These are phyloP conservation scores for Panagrolaimus sp. DNA, from an alignment of 1,140 invertebrate species.

Conservation along the genomic window DNA sequence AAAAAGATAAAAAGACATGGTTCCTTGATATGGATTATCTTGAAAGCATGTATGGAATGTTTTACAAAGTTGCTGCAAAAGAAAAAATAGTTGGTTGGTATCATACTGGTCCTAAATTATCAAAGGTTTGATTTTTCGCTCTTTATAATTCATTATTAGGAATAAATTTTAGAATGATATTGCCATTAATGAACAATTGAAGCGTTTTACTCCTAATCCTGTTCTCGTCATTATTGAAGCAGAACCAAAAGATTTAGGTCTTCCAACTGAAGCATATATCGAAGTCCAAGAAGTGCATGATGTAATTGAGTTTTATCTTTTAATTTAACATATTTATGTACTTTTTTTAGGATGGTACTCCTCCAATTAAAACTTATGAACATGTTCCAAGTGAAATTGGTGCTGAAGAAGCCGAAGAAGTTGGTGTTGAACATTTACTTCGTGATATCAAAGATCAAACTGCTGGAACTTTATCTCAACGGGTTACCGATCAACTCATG, in stretches of 20 bases:
- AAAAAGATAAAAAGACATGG: constrained; percentile 97
- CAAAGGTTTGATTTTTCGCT: constrained; percentile 42
- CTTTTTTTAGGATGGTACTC: constrained; percentile 79
- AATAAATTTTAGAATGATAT: constrained; percentile 86
- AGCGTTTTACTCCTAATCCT: constrained; percentile 89
- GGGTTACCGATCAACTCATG: constrained; percentile 90
- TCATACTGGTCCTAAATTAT: constrained; percentile 93
- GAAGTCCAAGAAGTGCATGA: constrained; percentile 98
- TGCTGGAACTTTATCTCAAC: constrained; percentile 91
- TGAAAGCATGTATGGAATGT: constrained; percentile 99
- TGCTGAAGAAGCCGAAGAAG: constrained; percentile 99
- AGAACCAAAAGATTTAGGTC: constrained; percentile 89
- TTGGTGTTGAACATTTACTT: constrained; percentile 95
- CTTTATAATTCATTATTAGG: constrained; percentile 23
- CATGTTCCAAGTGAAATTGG: constrained; percentile 99
- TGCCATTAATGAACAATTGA: constrained; percentile 91
- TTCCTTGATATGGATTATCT: constrained; percentile 99
- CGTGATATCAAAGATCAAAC: constrained; percentile 97
- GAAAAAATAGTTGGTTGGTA: constrained; percentile 99
- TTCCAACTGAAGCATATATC: constrained; percentile 97
- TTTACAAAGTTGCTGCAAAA: constrained; percentile 84
- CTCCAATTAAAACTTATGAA: constrained; percentile 98
- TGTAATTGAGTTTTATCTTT: constrained; percentile 63
- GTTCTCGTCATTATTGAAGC: constrained; percentile 98
- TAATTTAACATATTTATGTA: constrained; percentile 1